Evolutionary conservation across 2,113 vertebrate species (phyloP), one percentile per base, ranked within the genome.

Genomic region (Calypte anna): DNA sequence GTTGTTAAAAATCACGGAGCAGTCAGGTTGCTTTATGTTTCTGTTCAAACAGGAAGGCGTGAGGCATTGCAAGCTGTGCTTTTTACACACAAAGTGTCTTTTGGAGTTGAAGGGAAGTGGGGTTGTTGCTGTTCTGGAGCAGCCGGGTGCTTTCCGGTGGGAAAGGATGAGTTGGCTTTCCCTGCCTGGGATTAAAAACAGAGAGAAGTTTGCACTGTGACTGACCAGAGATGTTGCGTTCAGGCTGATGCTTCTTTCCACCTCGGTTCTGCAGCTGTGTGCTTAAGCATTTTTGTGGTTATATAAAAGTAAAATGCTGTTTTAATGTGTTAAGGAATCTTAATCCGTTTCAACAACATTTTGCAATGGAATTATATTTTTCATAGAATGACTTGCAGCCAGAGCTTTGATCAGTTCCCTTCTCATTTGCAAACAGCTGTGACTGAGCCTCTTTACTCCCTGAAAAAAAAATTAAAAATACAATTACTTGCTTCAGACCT

Each of bases 171-270:
- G 8, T 36, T 46, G 78, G 9, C n/a, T 78, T 74, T 14, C 27
- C 28, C 12, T 10, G 28, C 30, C 12, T 10, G 0, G 10, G 24
- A 23, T 40, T 2, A 22, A 20, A 48, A 36, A 7, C 4, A 20
- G 12, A 21, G 12, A 21, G 6, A 18, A 62, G 23, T 36, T 86
- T 0, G 0, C 30, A 50, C 7, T 77, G 70, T 48, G 17, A 2
- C 28, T 15, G 55, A 24, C 7, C 9, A 2, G 13, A 16, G 31
- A 4, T 69, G 73, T 6, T 61, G 33, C 5, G 14, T 50, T 59
- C 0, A 3, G 81, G 48, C 28, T 84, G 50, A 3, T 48, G 30
- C n/a, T 78, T 48, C 33, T 53, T 81, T 16, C 69, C 25, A 1
- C 51, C 78, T 69, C 6, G 19, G 11, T 80, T 73, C 21, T 62